These are phyloP conservation scores for Hofmannophila pseudospretella DNA, from an alignment of 2,888 invertebrate genomes.

Conservation along the genomic window DNA sequence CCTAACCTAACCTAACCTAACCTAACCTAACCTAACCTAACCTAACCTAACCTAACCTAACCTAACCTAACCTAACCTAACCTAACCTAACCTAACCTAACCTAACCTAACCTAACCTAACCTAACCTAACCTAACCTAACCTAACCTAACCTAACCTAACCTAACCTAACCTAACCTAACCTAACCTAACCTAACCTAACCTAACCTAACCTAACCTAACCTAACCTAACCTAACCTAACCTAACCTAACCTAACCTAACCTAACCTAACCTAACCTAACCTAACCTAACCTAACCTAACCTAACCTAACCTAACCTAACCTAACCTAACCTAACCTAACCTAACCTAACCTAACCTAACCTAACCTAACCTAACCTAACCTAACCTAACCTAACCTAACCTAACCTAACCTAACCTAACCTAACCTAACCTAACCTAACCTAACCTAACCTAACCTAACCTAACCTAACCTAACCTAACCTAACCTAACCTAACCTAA, in stretches of 20 bases:
- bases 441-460: constrained; percentile 11
- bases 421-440: constrained; percentile 8
- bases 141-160: constrained; percentile 10
- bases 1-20: constrained; percentile 10
- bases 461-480: constrained; percentile 10
- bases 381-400: constrained; percentile 7
- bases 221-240: constrained; percentile 23
- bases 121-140: constrained; percentile 9
- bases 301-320: constrained; percentile 4
- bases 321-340: constrained; percentile 10
- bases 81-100: constrained; percentile 7
- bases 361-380: constrained; percentile 8
- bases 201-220: constrained; percentile 10
- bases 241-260: constrained; percentile 63
- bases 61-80: constrained; percentile 10
- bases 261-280: constrained; percentile 52
- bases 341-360: constrained; percentile 15
- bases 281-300: constrained; percentile 32
- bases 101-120: constrained; percentile 8
- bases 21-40: constrained; percentile 9
- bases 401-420: constrained; percentile 5
- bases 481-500: constrained; percentile 11
- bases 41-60: constrained; percentile 9
- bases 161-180: constrained; percentile 9
- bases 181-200: constrained; percentile 8